phyloP scores from a whole-genome alignment of 2,797 vertebrate genomes.

The Bradypodion pumilum region DNA sequence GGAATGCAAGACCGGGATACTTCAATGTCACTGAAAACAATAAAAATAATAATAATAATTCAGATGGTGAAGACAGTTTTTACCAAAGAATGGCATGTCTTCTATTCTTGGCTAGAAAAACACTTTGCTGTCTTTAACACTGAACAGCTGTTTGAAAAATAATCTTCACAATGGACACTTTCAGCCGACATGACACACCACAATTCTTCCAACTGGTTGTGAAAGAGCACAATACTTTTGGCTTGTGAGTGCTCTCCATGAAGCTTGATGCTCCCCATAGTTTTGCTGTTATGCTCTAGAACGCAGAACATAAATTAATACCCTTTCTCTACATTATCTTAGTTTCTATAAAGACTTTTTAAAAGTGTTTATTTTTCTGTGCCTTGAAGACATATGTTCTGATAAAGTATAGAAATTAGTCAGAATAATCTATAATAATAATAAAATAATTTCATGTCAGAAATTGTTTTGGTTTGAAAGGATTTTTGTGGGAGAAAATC shows the following conservation, averaged over 20 bases:
- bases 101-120: not conserved
- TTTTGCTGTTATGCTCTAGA: no score
- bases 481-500: no score
- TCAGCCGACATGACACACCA: no score
- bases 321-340: not conserved
- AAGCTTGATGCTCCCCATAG: not conserved
- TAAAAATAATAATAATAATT: slow-evolving; percentile 3
- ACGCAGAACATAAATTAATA: no score
- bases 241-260: not conserved
- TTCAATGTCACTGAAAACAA: slow-evolving; percentile 86
- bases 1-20: slow-evolving; percentile 89
- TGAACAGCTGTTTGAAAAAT: not conserved
- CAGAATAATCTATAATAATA: no score
- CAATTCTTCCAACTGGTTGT: no score
- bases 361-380: not conserved
- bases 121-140: not conserved
- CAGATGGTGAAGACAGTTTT: not conserved
- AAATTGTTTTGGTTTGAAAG: no score
- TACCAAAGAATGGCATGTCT: not conserved
- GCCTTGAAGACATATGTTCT: no score
- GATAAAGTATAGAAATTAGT: not conserved
- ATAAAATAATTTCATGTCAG: no score
- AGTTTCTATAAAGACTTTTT: not conserved
- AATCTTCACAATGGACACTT: no score
- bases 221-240: no score